Conservation (phyloP, 2,888 invertebrate genomes). For the Nomada ferruginata region DNA sequence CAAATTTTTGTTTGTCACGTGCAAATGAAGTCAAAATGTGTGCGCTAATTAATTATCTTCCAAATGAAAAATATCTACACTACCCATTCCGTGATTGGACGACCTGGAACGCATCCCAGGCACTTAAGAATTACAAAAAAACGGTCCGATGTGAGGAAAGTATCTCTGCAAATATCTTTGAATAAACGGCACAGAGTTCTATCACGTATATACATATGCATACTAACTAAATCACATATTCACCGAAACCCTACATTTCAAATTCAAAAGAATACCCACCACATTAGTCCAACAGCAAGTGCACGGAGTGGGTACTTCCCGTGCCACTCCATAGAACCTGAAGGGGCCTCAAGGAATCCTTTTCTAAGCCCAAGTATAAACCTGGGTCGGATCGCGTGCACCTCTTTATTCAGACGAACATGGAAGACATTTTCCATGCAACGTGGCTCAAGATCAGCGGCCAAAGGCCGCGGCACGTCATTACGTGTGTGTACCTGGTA, state of each 20-base stretch:
- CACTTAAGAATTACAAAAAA: no score
- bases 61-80: no score
- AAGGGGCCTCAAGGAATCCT: neutral
- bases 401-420: conserved; percentile 38
- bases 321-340: neutral
- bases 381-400: neutral
- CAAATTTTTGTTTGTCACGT: neutral
- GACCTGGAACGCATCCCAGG: no score
- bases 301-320: neutral
- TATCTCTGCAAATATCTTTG: no score
- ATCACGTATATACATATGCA: no score
- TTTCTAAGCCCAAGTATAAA: neutral
- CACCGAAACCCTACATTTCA: neutral
- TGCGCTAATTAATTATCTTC: no score
- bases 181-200: no score
- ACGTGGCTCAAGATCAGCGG: conserved; percentile 27
- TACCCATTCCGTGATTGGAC: no score
- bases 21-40: neutral
- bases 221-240: no score
- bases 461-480: conserved; percentile 38
- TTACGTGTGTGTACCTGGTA: conserved; percentile 23
- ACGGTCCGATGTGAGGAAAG: no score
- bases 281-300: neutral
- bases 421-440: conserved; percentile 35
- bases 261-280: neutral